Evolutionary conservation across 2,113 vertebrate genomes (phyloP).

Genomic region (Aspiorhynchus laticeps): DNA sequence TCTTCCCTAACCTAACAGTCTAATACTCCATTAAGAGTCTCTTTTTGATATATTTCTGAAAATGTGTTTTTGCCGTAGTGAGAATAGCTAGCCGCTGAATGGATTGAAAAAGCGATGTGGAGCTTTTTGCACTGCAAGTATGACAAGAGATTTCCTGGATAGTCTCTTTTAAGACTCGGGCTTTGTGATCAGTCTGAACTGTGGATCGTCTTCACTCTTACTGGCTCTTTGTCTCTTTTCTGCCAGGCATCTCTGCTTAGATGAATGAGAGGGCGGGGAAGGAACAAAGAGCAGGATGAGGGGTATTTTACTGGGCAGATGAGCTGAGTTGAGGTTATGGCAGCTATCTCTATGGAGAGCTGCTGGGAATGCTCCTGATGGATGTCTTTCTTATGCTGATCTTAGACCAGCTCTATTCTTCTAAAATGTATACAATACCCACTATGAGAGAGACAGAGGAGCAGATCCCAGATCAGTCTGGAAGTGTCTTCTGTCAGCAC

Average conservation of each 20-base stretch:
- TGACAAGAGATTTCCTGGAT: conserved; percentile 44
- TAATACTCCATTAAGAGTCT: not conserved
- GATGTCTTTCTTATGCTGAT: conserved; percentile 62
- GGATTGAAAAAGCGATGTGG: not conserved
- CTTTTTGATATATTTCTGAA: not conserved
- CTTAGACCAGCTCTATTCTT: conserved; percentile 49
- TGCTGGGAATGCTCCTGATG: conserved; percentile 54
- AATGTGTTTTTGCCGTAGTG: not conserved
- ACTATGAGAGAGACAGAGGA: not conserved
- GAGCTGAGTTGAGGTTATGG: conserved; percentile 74
- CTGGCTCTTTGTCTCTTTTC: conserved; percentile 71
- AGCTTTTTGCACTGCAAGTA: conserved; percentile 16
- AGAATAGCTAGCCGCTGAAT: not conserved
- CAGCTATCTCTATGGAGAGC: conserved; percentile 70
- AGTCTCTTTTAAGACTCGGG: conserved; percentile 59
- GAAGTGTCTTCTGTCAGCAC: not conserved
- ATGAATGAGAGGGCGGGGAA: conserved; percentile 71
- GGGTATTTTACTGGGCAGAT: conserved; percentile 76
- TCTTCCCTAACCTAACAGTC: not conserved
- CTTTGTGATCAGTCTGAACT: conserved; percentile 76
- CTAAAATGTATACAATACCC: not conserved
- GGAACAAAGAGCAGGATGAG: conserved; percentile 77
- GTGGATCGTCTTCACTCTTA: conserved; percentile 69
- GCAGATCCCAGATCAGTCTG: conserved; percentile 23
- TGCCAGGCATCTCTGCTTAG: conserved; percentile 47